Evolutionary conservation across 2,888 invertebrate genomes (phyloP).

Genomic region (Rambutsinella grinnellia): DNA sequence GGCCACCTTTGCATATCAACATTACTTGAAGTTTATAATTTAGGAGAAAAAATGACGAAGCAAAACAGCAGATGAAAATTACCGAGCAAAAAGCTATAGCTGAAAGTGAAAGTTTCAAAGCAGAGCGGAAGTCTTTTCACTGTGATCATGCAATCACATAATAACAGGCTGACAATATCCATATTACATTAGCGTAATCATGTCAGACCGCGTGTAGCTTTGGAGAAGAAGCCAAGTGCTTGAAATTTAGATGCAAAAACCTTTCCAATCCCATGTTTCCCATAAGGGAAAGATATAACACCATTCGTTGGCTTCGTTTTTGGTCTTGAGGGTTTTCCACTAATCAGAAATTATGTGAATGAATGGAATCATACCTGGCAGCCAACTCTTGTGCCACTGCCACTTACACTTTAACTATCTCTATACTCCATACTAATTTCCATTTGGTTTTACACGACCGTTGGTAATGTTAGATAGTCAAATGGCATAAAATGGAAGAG

Average conservation of each 20-base stretch:
- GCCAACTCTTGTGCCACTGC: too few species aligned
- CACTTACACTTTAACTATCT: too few species aligned
- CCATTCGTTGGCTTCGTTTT: constrained; percentile 1
- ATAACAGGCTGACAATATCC: background rate
- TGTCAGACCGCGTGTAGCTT: background rate
- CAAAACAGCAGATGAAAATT: background rate
- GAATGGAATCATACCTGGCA: too few species aligned
- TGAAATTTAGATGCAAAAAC: background rate
- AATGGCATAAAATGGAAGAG: too few species aligned
- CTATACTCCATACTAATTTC: background rate
- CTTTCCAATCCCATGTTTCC: background rate
- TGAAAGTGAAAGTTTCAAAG: background rate
- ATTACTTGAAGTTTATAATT: background rate
- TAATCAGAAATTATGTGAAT: constrained; percentile 15
- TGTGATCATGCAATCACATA: constrained; percentile 14
- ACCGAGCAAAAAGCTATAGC: background rate
- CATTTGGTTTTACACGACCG: background rate
- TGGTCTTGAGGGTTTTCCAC: background rate
- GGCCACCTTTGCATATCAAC: constrained; percentile 5
- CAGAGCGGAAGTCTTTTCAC: constrained; percentile 4
- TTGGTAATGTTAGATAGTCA: background rate
- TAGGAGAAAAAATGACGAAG: background rate
- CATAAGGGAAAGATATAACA: background rate
- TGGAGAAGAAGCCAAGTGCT: background rate
- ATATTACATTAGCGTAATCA: background rate